These are phyloP conservation scores for Papilio elwesi DNA, from an alignment of 2,888 invertebrate species.

Conservation along the genomic window DNA sequence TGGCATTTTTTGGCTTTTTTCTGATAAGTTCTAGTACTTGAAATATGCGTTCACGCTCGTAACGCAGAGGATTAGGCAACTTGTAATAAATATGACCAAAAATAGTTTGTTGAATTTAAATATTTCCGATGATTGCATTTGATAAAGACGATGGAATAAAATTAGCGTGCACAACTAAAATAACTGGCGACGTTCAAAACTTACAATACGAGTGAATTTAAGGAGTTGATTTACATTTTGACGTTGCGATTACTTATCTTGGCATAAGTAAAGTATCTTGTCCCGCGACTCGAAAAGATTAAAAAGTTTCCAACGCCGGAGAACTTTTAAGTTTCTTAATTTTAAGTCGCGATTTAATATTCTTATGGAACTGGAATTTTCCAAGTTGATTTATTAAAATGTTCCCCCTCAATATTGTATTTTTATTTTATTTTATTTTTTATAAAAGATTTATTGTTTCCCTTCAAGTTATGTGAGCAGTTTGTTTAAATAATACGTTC, in stretches of 20 bases:
- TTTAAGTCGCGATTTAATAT: slow-evolving; percentile 59
- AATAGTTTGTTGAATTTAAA: slow-evolving; percentile 10
- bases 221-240: slow-evolving; percentile 51
- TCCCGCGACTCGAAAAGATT: slow-evolving; percentile 63
- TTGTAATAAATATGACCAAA: no score
- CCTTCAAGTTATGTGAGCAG: no score
- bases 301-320: slow-evolving; percentile 58
- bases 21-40: no score
- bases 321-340: slow-evolving; percentile 69
- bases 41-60: no score
- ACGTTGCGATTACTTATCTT: slow-evolving; percentile 48
- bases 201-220: slow-evolving; percentile 43
- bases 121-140: slow-evolving; percentile 5
- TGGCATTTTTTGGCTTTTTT: no score
- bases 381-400: slow-evolving; percentile 41
- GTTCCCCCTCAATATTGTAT: slow-evolving; percentile 3
- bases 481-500: no score
- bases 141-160: slow-evolving; percentile 8
- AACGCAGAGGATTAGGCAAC: no score
- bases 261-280: slow-evolving; percentile 63
- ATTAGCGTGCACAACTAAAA: slow-evolving; percentile 26
- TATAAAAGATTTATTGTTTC: no score
- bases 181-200: slow-evolving; percentile 20
- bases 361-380: slow-evolving; percentile 43
- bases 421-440: slow-evolving; percentile 7